These are phyloP conservation scores for Colossoma macropomum DNA, from an alignment of 2,113 vertebrate species.

Conservation along the genomic window DNA sequence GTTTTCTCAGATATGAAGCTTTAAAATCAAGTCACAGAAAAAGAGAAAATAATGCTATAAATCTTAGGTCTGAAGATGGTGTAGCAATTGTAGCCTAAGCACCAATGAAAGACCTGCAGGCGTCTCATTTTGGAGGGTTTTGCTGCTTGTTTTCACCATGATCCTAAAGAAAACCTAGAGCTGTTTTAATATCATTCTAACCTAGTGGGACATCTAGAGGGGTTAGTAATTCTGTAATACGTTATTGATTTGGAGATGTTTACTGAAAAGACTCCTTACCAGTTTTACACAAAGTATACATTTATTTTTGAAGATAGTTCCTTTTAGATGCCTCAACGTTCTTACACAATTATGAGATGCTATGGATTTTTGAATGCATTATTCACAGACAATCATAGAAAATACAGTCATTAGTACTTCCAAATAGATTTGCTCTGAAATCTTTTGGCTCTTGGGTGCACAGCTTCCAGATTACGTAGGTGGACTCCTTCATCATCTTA, in stretches of 20 bases:
- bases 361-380: neutral
- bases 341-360: neutral
- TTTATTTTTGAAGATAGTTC: neutral
- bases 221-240: slow-evolving; percentile 52
- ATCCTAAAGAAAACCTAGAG: slow-evolving; percentile 51
- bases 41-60: neutral
- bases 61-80: neutral
- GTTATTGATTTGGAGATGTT: slow-evolving; percentile 60
- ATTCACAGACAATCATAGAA: neutral
- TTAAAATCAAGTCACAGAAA: neutral
- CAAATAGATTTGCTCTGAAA: neutral
- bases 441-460: neutral
- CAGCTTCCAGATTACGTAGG: too few relatives aligned
- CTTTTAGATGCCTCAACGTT: neutral
- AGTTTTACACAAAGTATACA: neutral
- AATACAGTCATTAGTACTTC: neutral
- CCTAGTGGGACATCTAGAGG: slow-evolving; percentile 31
- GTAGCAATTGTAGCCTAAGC: neutral
- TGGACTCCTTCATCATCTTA: too few relatives aligned
- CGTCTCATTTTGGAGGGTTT: slow-evolving; percentile 60
- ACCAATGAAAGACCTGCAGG: neutral
- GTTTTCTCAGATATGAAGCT: neutral
- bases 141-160: slow-evolving; percentile 43
- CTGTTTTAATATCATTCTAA: slow-evolving; percentile 43
- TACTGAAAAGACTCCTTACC: slow-evolving; percentile 17